A percentile compares a stretch with the other conserved stretches of the same genome.
Conservation (phyloP, 2,888 invertebrate species). For the Leucophenga montana region DNA sequence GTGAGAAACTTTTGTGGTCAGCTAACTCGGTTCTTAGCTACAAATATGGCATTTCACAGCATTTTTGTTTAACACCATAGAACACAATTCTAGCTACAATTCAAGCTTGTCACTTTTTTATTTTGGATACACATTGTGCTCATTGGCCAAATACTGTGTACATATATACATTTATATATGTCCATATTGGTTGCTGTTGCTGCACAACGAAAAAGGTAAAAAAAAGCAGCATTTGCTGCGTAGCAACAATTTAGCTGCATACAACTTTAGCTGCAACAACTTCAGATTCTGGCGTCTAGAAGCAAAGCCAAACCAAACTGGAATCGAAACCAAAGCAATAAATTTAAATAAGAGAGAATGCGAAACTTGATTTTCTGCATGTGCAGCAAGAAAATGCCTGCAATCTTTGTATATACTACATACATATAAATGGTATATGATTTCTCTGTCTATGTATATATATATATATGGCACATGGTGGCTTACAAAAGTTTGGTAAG, state of each 20-base stretch:
- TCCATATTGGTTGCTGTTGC: slow-evolving; percentile 39
- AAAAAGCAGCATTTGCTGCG: slow-evolving; percentile 33
- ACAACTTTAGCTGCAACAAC: slow-evolving; percentile 44
- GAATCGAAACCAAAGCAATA: slow-evolving; percentile 46
- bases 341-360: slow-evolving; percentile 61
- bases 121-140: slow-evolving; percentile 9
- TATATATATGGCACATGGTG: no score
- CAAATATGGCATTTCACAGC: no score
- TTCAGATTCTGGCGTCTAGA: slow-evolving; percentile 25
- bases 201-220: slow-evolving; percentile 33
- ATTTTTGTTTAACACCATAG: no score
- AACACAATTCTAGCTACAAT: no score
- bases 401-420: slow-evolving; percentile 20
- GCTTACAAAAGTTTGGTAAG: background rate
- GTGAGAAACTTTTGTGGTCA: no score
- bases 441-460: no score
- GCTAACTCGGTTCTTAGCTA: no score
- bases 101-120: no score
- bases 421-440: no score
- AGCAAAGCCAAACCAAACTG: slow-evolving; percentile 1
- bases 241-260: slow-evolving; percentile 54
- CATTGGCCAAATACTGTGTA: slow-evolving; percentile 37
- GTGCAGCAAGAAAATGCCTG: slow-evolving; percentile 31
- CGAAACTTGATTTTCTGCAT: slow-evolving; percentile 61
- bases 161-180: slow-evolving; percentile 42